phyloP scores from a whole-genome alignment of 2,797 vertebrate species.

The Cynopterus sphinx region DNA sequence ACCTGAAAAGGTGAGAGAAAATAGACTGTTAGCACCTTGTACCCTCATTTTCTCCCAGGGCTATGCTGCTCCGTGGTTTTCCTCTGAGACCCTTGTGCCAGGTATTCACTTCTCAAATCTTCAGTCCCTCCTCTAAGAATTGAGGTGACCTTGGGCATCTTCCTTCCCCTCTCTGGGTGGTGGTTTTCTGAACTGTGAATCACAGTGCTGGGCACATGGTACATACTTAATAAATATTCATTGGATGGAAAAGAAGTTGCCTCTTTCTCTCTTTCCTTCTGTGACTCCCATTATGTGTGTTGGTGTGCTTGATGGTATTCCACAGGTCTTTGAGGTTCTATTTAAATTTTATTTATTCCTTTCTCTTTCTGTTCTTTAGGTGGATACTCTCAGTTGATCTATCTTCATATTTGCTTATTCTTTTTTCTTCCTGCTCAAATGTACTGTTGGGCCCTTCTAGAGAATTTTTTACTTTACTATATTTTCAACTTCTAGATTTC shows the following conservation, averaged over 20 bases:
- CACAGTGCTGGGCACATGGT: neutral
- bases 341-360: neutral
- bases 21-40: neutral
- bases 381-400: neutral
- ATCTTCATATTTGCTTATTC: neutral
- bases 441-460: neutral
- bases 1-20: neutral
- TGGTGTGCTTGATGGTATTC: neutral
- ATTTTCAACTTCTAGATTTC: neutral
- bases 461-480: neutral
- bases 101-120: neutral
- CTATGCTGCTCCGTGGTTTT: neutral
- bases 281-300: neutral
- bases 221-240: neutral
- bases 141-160: neutral
- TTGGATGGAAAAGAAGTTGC: neutral
- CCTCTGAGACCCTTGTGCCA: neutral
- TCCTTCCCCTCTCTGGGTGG: neutral
- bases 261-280: neutral
- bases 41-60: neutral
- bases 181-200: neutral
- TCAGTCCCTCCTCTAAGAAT: neutral
- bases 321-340: neutral
- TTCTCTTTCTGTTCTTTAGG: neutral
- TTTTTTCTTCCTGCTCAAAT: neutral